Base-by-base conservation (phyloP, 2,888 invertebrate genomes). In the Odiellus spinosus region DNA sequence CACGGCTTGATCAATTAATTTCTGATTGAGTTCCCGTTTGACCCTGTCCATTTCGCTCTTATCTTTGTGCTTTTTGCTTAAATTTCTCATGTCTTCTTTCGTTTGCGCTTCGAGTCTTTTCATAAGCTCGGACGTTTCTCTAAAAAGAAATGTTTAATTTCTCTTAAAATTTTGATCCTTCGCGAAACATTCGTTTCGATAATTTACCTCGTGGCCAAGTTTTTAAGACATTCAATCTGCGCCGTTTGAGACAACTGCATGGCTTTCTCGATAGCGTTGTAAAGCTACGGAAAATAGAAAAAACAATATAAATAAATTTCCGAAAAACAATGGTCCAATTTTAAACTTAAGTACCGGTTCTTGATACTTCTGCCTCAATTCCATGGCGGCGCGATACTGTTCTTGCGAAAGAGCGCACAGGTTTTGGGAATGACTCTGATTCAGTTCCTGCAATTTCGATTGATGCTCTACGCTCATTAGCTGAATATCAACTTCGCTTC, bases 1-100 rank as follows among this genome's bases (percentile, higher is more conserved):
- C 43, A 91, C 91, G 38, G 88, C 91, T 52, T 83, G 78, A 59
- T 83, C 83, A 54, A 93, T 88, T 6, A 88, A 79, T 59, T 78
- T 74, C 51, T 74, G 76, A 42, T 76, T 76, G 3, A 88, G 85
- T 72, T 90, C 81, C 61, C 88, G 70, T 65, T 86, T 87, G 65
- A 83, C 80, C 68, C 68, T 63, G 40, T 80, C 78, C 58, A 91
- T 73, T 64, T 93, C 93, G 53, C 69, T 88, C 59, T 88, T 82
- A 66, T 93, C 90, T 57, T 82, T 76, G 64, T 88, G 86, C 50
- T 80, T 80, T 64, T 87, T 84, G 19, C 82, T 79, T 50, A 93
- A 70, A 42, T 77, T 77, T 63, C 87, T 88, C 50, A 88, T 84
- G 65, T 91, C 90, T 58, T 82, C 84, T 56, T 86, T 78, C 51